Evolutionary conservation across 2,888 invertebrate genomes (phyloP).

Genomic region (Meiosimyza platycephala): DNA sequence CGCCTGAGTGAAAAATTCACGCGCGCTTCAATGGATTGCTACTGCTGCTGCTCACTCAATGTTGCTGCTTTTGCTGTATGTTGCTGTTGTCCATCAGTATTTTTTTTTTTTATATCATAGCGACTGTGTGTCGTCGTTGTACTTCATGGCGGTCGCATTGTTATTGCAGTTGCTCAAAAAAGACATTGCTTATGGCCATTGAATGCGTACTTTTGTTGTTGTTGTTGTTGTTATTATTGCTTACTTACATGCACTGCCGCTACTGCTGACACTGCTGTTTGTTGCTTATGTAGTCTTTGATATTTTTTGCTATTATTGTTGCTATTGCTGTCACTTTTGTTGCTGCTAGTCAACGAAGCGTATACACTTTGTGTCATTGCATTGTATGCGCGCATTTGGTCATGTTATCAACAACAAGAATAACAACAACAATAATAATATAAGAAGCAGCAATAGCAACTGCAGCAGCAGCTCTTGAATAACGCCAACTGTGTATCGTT

Average conservation of each 20-base stretch:
- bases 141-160: conserved; percentile 23
- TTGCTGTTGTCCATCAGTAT: not conserved
- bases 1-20: conserved; percentile 26
- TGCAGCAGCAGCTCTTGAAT: not conserved
- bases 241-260: not conserved
- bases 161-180: not conserved
- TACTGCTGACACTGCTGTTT: not conserved
- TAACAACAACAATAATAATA: not conserved
- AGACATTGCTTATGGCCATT: no score
- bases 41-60: not conserved
- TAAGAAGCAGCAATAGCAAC: not conserved
- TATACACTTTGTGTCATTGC: conserved; percentile 6
- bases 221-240: no score
- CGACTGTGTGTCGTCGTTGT: not conserved
- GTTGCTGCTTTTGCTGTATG: no score
- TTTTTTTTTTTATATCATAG: not conserved
- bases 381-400: conserved; percentile 22
- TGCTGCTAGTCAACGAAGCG: conserved; percentile 22
- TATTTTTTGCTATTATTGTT: not conserved
- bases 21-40: conserved; percentile 8
- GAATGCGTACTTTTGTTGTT: no score
- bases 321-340: conserved; percentile 2
- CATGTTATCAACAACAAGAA: not conserved
- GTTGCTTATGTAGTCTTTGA: not conserved
- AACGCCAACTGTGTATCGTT: no score